Conservation (phyloP, 2,888 invertebrate species). For the Apodemia mormo region DNA sequence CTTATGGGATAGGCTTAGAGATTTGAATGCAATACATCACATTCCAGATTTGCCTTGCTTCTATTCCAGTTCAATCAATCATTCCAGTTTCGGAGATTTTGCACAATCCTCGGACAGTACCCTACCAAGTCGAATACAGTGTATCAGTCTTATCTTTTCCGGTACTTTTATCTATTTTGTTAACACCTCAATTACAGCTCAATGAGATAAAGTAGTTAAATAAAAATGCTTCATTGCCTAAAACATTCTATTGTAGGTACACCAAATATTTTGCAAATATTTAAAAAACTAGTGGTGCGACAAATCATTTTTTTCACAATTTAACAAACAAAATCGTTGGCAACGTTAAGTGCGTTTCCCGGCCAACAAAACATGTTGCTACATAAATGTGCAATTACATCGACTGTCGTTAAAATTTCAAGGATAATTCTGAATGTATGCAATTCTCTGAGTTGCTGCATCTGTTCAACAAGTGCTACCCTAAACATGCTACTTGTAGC, state of each 20-base stretch:
- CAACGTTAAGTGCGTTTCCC: constrained; percentile 6
- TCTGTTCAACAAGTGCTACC: neutral
- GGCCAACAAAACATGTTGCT: constrained; percentile 12
- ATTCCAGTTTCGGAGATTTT: too few species aligned
- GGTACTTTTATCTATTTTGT: too few species aligned
- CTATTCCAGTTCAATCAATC: too few species aligned
- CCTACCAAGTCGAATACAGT: too few species aligned
- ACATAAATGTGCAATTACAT: constrained; percentile 11
- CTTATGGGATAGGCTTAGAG: too few species aligned
- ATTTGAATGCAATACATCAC: too few species aligned
- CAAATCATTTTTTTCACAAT: neutral
- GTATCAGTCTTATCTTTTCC: too few species aligned
- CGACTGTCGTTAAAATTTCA: constrained; percentile 4
- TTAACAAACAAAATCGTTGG: constrained; percentile 16
- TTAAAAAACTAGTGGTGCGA: neutral
- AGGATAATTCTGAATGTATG: constrained; percentile 2
- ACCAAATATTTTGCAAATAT: constrained; percentile 44
- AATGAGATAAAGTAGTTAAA: neutral
- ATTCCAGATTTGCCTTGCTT: too few species aligned
- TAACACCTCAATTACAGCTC: neutral
- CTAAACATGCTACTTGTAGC: neutral
- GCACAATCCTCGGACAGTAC: too few species aligned
- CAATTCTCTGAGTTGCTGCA: neutral
- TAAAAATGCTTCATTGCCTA: neutral
- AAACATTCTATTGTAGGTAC: constrained; percentile 32